Percentiles rank a stretch among this genome's conserved stretches.
These are phyloP conservation scores for Calycopis cecrops DNA, from an alignment of 1,140 invertebrate genomes.

Conservation along the genomic window DNA sequence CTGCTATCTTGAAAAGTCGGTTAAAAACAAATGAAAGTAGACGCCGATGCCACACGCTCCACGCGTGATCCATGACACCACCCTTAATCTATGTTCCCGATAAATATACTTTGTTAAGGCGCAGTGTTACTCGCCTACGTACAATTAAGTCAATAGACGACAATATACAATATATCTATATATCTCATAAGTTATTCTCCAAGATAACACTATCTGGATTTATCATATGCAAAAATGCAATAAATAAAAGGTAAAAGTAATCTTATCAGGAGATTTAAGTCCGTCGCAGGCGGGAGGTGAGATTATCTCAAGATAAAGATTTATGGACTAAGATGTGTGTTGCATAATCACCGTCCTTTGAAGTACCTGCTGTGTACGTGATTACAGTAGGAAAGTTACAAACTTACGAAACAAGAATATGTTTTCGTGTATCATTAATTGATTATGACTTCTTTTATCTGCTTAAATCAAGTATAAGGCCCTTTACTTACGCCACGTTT, in stretches of 20 bases:
- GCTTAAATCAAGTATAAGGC: too few relatives aligned
- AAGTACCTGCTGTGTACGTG: too few relatives aligned
- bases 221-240: slow-evolving; percentile 3
- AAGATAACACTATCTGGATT: too few relatives aligned
- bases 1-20: too few relatives aligned
- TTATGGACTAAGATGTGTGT: background rate
- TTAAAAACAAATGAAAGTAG: too few relatives aligned
- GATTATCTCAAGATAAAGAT: background rate
- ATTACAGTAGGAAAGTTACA: too few relatives aligned
- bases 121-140: slow-evolving; percentile 37
- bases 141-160: slow-evolving; percentile 47
- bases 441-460: too few relatives aligned
- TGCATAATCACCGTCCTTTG: too few relatives aligned
- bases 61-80: slow-evolving; percentile 4
- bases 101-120: slow-evolving; percentile 42
- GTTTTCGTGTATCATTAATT: too few relatives aligned
- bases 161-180: slow-evolving; percentile 7
- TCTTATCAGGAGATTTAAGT: background rate
- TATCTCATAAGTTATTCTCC: too few relatives aligned
- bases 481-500: too few relatives aligned
- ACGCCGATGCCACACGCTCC: slow-evolving; percentile 2
- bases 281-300: background rate
- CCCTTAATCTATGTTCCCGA: slow-evolving; percentile 23
- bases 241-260: background rate
- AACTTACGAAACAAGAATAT: too few relatives aligned